Conservation (phyloP, 2,888 invertebrate species). For the Chloroclysta siterata region DNA sequence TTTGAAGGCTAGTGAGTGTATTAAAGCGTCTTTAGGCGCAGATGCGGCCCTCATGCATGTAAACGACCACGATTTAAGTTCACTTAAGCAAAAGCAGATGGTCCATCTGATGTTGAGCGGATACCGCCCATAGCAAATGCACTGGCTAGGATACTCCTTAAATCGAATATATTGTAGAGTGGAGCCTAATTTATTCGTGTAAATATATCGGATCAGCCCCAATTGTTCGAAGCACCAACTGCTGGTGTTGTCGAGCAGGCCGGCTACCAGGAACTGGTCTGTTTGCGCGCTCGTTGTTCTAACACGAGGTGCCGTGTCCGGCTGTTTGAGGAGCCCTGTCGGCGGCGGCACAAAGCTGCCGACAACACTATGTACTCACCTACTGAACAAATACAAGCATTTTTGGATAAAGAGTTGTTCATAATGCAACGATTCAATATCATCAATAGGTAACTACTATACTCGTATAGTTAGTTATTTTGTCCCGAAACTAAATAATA, state of each 20-base stretch:
- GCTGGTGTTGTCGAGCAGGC: conserved; percentile 11
- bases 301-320: conserved; percentile 51
- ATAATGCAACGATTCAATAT: not conserved
- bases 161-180: not conserved
- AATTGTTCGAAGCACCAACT: conserved; percentile 11
- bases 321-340: conserved; percentile 48
- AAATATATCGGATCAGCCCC: not conserved
- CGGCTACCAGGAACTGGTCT: conserved; percentile 43
- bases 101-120: too few relatives aligned
- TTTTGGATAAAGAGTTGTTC: conserved; percentile 17
- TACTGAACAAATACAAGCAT: conserved; percentile 11
- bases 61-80: conserved; percentile 3
- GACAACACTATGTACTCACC: not conserved
- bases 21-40: conserved; percentile 35
- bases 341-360: conserved; percentile 24
- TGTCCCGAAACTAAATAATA: too few relatives aligned
- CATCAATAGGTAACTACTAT: too few relatives aligned
- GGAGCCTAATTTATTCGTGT: not conserved
- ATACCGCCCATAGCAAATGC: too few relatives aligned
- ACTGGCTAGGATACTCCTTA: too few relatives aligned
- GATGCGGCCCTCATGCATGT: conserved; percentile 41
- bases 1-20: conserved; percentile 30
- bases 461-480: too few relatives aligned
- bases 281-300: conserved; percentile 47
- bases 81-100: too few relatives aligned